phyloP scores from a whole-genome alignment of 1,140 invertebrate genomes.

The Pollicipes pollicipes region DNA sequence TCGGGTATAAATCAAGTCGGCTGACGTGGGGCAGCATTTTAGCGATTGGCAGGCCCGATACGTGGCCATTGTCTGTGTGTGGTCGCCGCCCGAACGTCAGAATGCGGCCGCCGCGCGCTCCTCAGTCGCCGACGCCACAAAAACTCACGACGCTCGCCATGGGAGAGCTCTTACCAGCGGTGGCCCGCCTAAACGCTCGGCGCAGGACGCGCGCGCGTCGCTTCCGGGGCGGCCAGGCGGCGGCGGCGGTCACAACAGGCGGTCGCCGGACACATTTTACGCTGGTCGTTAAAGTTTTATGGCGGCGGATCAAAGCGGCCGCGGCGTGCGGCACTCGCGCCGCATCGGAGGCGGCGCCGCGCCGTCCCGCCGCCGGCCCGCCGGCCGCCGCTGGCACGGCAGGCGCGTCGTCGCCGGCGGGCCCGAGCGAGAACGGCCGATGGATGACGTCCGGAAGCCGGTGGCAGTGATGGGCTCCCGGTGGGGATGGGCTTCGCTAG shows the following conservation, averaged over 20 bases:
- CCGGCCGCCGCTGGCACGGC: too few relatives aligned
- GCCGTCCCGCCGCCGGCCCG: too few relatives aligned
- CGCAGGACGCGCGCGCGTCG: background rate
- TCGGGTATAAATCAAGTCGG: background rate
- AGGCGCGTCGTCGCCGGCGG: too few relatives aligned
- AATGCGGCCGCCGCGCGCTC: background rate
- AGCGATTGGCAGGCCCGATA: background rate
- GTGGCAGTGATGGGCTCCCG: too few relatives aligned
- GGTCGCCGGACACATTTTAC: background rate
- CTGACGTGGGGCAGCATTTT: constrained; percentile 1
- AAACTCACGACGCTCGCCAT: background rate
- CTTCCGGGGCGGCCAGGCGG: background rate
- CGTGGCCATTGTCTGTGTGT: background rate
- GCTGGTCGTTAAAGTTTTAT: background rate
- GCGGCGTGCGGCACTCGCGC: background rate
- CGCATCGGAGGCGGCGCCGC: background rate
- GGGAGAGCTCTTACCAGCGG: background rate
- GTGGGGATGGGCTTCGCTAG: too few relatives aligned
- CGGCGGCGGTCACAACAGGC: background rate
- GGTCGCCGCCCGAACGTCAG: background rate
- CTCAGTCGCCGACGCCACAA: background rate
- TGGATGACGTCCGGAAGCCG: too few relatives aligned
- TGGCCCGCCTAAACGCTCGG: too few relatives aligned
- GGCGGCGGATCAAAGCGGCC: background rate
- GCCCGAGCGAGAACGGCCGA: too few relatives aligned